Base-by-base conservation (phyloP, 2,113 vertebrate species). In the Malaclemys terrapin region DNA sequence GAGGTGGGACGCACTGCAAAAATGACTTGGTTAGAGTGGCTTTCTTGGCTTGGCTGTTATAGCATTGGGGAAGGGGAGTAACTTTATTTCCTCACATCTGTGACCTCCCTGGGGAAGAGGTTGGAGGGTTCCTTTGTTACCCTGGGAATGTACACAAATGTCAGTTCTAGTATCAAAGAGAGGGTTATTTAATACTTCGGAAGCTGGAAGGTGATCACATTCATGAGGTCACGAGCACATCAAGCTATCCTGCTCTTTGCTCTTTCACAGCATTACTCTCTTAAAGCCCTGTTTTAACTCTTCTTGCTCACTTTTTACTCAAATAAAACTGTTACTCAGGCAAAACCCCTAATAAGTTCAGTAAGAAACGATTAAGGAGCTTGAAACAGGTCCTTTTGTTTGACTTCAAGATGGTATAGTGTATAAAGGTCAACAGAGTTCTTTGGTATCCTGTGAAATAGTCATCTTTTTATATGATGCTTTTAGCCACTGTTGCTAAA, bases 301-400 rank as follows among this genome's bases (percentile, higher is more conserved):
- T 16, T 79, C 53, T 96, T 95, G 96, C 83, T 96, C 91, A 93
- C 62, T 91, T 75, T n/a, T 96, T 94, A 96, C 89, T 97, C 97
- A 96, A 57, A 47, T 85, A 7, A 24, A 65, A 89, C n/a, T 50
- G 79, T 89, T 95, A 95, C 86, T 95, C 87, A 91, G 27, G 19
- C 20, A 54, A 8, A 54, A 20, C 53, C 22, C 53, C 50, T 50
- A 50, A 50, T 50, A 50, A 14, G 50, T 50, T 50, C 50, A 50
- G 22, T 25, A 45, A 76, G 19, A 76, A 45, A 45, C 42, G 11
- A 45, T 5, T 76, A 76, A 76, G 72, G 72, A 45, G 72, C 20
- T 11, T 76, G n/a, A 76, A 45, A 25, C 38, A 45, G 38, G 72
- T 22, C 38, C 72, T 24, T 45, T 76, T 22, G n/a, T 38, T 72